A percentile compares a stretch with the other conserved stretches of the same genome.
These are phyloP conservation scores for Cydia strobilella DNA, from an alignment of 1,140 invertebrate species.

Conservation along the genomic window DNA sequence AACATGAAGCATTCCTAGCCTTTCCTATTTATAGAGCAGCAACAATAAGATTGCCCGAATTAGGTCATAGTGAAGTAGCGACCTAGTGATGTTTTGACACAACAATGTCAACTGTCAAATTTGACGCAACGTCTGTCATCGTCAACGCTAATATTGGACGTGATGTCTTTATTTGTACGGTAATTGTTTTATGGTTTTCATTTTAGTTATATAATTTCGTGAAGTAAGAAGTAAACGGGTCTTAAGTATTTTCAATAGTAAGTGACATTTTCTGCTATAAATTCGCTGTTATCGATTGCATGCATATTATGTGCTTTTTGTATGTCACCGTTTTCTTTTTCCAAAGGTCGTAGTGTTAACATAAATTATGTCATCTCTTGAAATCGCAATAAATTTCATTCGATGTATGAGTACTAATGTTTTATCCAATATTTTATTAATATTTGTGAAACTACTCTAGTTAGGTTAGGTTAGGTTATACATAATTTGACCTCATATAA, in stretches of 20 bases:
- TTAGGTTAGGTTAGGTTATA: not conserved
- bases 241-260: too few relatives aligned
- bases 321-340: not conserved
- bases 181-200: not conserved
- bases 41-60: not conserved
- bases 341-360: conserved; percentile 1
- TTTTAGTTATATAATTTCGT: not conserved
- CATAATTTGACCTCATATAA: too few relatives aligned
- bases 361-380: conserved; percentile 1
- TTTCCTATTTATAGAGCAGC: not conserved
- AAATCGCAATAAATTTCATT: not conserved
- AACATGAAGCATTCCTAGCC: not conserved
- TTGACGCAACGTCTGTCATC: conserved; percentile 13
- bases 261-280: not conserved
- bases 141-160: conserved; percentile 13
- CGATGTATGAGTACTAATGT: not conserved
- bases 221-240: too few relatives aligned
- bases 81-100: conserved; percentile 22
- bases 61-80: conserved; percentile 17
- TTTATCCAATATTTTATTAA: not conserved
- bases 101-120: conserved; percentile 21
- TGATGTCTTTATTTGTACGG: conserved; percentile 9
- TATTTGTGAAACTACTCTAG: not conserved
- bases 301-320: not conserved
- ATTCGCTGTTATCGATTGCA: not conserved